These are phyloP conservation scores for Catagonus wagneri DNA, from an alignment of 2,113 vertebrate species.

Conservation along the genomic window DNA sequence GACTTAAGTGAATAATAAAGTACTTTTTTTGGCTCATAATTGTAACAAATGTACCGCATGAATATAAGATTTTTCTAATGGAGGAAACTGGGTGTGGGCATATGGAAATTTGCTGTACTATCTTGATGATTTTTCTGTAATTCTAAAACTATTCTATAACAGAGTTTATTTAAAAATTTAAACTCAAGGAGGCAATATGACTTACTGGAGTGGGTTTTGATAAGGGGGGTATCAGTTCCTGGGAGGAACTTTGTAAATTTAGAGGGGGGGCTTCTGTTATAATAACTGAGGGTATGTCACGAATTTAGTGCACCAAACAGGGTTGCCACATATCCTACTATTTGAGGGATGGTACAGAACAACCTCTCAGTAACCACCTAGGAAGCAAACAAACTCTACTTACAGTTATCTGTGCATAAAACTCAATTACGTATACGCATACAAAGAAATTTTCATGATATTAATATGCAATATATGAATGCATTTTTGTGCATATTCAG, in stretches of 20 bases:
- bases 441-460: not conserved
- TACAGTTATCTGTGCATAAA: not conserved
- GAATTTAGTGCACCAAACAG: not conserved
- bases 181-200: not conserved
- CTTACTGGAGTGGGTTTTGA: not conserved
- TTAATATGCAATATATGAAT: not conserved
- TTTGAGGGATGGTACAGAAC: not conserved
- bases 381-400: not conserved
- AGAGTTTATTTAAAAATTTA: not conserved
- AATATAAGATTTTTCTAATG: not conserved
- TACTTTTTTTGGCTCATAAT: not conserved
- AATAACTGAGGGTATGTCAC: not conserved
- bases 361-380: not conserved
- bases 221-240: not conserved
- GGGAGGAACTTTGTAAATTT: not conserved
- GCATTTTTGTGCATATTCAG: not conserved
- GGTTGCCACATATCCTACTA: not conserved
- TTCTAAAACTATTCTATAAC: not conserved
- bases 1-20: not conserved
- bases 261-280: not conserved
- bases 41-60: not conserved
- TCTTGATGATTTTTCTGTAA: not conserved
- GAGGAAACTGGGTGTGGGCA: fast-evolving
- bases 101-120: not conserved
- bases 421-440: not conserved